phyloP scores from a whole-genome alignment of 2,888 invertebrate genomes.

The Cryptosula pallasiana region DNA sequence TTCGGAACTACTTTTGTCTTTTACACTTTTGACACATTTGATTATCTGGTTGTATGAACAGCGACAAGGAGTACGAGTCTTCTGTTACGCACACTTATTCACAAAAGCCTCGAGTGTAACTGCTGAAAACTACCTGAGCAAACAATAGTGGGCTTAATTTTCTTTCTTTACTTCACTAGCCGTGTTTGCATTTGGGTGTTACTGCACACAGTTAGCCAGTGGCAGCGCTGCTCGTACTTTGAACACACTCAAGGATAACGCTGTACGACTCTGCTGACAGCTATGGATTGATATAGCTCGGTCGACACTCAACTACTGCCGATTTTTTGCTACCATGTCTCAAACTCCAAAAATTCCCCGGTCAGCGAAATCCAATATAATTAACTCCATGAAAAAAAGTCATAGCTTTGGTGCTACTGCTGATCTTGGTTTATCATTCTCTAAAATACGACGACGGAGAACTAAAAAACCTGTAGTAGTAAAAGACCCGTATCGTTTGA shows the following conservation, averaged over 20 bases:
- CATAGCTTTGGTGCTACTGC: constrained; percentile 16
- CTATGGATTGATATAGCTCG: too few species aligned
- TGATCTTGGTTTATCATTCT: background rate
- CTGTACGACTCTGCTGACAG: too few species aligned
- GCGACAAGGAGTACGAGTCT: background rate
- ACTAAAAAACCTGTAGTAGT: background rate
- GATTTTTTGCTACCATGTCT: too few species aligned
- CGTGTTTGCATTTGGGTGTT: constrained; percentile 17
- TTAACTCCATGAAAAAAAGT: background rate
- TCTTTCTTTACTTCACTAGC: background rate
- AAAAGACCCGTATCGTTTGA: background rate
- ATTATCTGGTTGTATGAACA: constrained; percentile 18
- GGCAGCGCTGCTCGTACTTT: background rate
- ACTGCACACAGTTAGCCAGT: background rate
- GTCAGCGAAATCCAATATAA: background rate
- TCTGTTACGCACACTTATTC: background rate
- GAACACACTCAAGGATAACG: too few species aligned
- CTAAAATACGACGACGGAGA: background rate
- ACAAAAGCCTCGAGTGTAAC: background rate
- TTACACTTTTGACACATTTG: background rate
- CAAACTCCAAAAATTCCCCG: constrained; percentile 4
- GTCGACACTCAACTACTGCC: too few species aligned
- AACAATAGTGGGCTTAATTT: constrained; percentile 8
- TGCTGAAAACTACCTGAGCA: background rate
- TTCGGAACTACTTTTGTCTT: background rate